Conservation (phyloP, 1,140 invertebrate genomes). For the Drusus annulatus region DNA sequence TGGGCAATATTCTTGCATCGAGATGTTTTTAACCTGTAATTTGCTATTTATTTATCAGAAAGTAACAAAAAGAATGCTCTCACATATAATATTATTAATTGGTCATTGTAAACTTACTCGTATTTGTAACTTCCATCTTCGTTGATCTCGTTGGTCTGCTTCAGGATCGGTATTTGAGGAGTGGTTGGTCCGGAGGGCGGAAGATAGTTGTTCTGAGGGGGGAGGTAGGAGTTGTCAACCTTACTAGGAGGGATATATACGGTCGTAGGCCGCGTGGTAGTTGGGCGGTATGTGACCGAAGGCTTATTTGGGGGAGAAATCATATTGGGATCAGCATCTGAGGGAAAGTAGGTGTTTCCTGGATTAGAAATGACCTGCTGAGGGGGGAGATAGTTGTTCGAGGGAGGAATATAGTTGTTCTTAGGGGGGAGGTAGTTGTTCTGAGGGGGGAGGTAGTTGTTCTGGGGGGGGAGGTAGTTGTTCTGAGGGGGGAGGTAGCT, state of each 20-base stretch:
- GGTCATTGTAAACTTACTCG: constrained; percentile 66
- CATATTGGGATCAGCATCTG: no score
- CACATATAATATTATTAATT: no score
- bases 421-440: constrained; percentile 30
- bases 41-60: no score
- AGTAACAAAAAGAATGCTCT: no score
- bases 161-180: constrained; percentile 69
- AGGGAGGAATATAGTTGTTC: constrained; percentile 53
- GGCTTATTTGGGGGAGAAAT: constrained; percentile 59
- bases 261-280: constrained; percentile 49
- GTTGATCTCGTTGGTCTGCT: constrained; percentile 71
- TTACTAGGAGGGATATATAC: constrained; percentile 42
- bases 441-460: constrained; percentile 56
- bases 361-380: no score
- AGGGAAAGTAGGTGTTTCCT: no score
- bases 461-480: constrained; percentile 35
- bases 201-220: constrained; percentile 51
- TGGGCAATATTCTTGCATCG: no score
- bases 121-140: constrained; percentile 74
- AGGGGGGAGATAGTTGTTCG: constrained; percentile 60
- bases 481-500: constrained; percentile 55
- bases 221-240: constrained; percentile 42
- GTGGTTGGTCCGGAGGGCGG: constrained; percentile 59
- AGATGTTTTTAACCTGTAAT: no score
- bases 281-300: constrained; percentile 51